These are phyloP conservation scores for Tigriopus californicus DNA, from an alignment of 2,888 invertebrate species.

Conservation along the genomic window DNA sequence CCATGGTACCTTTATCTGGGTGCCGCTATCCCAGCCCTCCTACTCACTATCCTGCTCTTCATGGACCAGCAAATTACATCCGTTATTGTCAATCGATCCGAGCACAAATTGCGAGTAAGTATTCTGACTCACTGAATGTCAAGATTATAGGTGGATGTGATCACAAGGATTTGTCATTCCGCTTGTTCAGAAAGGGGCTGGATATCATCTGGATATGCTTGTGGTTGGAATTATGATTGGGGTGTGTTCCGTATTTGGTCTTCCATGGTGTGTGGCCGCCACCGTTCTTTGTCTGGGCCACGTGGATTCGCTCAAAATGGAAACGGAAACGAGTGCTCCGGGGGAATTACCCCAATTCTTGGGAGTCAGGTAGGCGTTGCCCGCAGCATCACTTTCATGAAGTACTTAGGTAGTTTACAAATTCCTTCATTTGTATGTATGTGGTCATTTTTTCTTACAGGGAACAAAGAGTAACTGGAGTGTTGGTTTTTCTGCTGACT, in stretches of 20 bases:
- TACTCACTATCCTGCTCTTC: constrained; percentile 83
- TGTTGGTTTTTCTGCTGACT: constrained; percentile 77
- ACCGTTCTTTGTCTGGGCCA: constrained; percentile 94
- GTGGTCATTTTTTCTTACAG: constrained; percentile 26
- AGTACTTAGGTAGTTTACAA: too few relatives aligned
- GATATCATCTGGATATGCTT: constrained; percentile 86
- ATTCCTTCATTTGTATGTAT: background rate
- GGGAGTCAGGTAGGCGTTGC: constrained; percentile 45
- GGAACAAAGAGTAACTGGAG: constrained; percentile 81
- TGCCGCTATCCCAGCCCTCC: background rate
- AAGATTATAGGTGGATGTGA: background rate
- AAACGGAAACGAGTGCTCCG: constrained; percentile 89
- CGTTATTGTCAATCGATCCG: constrained; percentile 92
- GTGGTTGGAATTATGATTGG: constrained; percentile 61
- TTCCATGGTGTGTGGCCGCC: constrained; percentile 93
- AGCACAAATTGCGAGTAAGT: constrained; percentile 69
- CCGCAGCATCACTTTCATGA: background rate
- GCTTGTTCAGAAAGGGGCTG: constrained; percentile 65
- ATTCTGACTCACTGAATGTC: background rate
- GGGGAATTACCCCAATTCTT: constrained; percentile 91
- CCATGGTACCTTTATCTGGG: constrained; percentile 12
- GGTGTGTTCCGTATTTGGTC: constrained; percentile 53
- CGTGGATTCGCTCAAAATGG: constrained; percentile 81
- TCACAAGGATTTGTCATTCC: background rate
- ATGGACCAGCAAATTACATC: constrained; percentile 99